phyloP scores from a whole-genome alignment of 2,797 vertebrate species.

The Clarias fuscus region DNA sequence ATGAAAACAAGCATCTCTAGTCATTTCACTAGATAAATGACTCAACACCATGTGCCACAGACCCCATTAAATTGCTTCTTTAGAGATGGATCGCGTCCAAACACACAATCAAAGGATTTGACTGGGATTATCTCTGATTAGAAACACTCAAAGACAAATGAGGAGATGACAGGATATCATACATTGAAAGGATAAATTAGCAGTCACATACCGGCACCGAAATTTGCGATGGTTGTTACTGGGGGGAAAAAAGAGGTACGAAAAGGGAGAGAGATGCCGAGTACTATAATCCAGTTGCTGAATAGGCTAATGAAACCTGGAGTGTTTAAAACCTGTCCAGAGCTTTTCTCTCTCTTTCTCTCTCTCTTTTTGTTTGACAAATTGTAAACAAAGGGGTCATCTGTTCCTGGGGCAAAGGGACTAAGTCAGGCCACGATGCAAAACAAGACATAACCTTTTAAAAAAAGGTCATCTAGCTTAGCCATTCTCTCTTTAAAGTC shows the following conservation, averaged over 20 bases:
- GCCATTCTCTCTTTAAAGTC: constrained; percentile 39
- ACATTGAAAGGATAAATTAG: constrained; percentile 88
- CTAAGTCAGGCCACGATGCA: constrained; percentile 46
- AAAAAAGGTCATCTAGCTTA: constrained; percentile 52
- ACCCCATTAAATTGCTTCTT: constrained; percentile 93
- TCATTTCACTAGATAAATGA: constrained; percentile 90
- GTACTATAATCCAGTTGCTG: constrained; percentile 61
- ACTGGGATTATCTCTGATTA: constrained; percentile 97
- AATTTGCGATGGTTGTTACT: constrained; percentile 71
- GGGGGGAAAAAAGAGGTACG: constrained; percentile 47
- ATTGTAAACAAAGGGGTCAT: constrained; percentile 72
- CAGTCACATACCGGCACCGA: constrained; percentile 79
- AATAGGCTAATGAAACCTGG: constrained; percentile 65
- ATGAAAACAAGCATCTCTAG: constrained; percentile 94
- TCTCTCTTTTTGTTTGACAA: constrained; percentile 62
- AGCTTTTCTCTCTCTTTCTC: constrained; percentile 64
- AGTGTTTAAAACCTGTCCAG: constrained; percentile 72
- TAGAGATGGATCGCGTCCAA: constrained; percentile 94
- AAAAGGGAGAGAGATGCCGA: constrained; percentile 29
- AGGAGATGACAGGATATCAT: constrained; percentile 87
- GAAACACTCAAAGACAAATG: constrained; percentile 85
- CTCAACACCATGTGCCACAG: constrained; percentile 91
- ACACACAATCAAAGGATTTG: constrained; percentile 99
- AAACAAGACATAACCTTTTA: constrained; percentile 51
- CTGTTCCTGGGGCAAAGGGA: constrained; percentile 56